Percentiles rank a stretch among this genome's conserved stretches.
Conservation (phyloP, 2,888 invertebrate genomes). For the Epistrophe eligans region DNA sequence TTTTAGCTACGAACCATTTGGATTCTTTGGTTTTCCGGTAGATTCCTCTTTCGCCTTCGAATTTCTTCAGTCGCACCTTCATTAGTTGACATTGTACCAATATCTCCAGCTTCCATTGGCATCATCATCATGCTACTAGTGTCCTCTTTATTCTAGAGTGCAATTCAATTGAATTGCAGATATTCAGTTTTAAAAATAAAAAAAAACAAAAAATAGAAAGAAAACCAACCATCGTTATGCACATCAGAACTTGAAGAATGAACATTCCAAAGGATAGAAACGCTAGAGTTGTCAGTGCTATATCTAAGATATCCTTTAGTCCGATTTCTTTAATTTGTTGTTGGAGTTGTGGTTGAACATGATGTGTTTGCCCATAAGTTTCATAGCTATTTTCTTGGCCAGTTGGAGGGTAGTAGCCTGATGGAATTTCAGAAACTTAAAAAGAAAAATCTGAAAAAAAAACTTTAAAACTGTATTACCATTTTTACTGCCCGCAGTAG, state of each 20-base stretch:
- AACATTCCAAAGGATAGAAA: conserved; percentile 93
- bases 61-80: conserved; percentile 79
- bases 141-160: conserved; percentile 78
- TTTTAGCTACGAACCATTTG: conserved; percentile 50
- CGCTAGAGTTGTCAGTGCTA: conserved; percentile 92
- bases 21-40: conserved; percentile 40
- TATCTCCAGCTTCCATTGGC: conserved; percentile 82
- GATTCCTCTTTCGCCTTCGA: conserved; percentile 77
- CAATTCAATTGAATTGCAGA: background rate
- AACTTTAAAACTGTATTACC: background rate
- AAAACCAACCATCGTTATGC: conserved; percentile 85
- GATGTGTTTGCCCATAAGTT: conserved; percentile 61
- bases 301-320: conserved; percentile 89
- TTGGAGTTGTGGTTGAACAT: conserved; percentile 51
- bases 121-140: conserved; percentile 82
- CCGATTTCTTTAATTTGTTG: conserved; percentile 85
- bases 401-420: conserved; percentile 65
- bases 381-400: conserved; percentile 78
- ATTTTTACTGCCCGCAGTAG: conserved; percentile 68
- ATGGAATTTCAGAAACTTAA: background rate
- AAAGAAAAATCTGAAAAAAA: background rate
- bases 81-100: conserved; percentile 57
- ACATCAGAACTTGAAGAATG: conserved; percentile 91
- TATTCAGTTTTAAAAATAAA: background rate
- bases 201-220: no score